Base-by-base conservation (phyloP, 1,140 invertebrate genomes). In the Panagrolaimus sp. region DNA sequence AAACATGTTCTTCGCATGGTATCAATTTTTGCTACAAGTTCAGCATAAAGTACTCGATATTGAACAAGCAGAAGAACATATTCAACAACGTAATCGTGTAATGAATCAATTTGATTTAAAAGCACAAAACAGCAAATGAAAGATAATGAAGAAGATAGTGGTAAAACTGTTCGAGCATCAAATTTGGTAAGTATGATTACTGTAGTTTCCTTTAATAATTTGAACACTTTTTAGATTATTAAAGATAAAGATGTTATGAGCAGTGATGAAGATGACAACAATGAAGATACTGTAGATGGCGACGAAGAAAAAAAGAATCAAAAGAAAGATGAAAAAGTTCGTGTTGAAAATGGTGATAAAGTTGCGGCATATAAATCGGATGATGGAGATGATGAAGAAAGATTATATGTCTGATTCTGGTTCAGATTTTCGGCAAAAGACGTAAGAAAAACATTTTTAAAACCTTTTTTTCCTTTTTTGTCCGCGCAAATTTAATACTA, bases 61-160 rank as follows among this genome's bases (percentile, higher is more conserved):
- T 31, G 80, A 82, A 53, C 77, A 83, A 43, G 80, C 81, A 9
- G 80, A 82, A 42, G 81, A 82, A 48, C 70, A 78, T 61, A 83
- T 82, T 46, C 70, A 69, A 13, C 70, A 73, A 14, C 69, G 80
- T 13, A 72, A 73, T 48, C 74, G 75, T 66, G 81, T 82, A 14
- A 76, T 82, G 66, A 82, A 82, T 69, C 81, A 83, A 43, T 82
- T 82, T 70, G 80, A 81, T 25, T 53, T 83, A 45, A 81, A 83
- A 71, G 78, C 81, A 9, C 72, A 81, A 46, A 78, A 57, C 67
- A 77, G 44, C 64, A 71, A 65, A 11, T 82, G 47, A 75, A 74
- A 47, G 73, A 72, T 13, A 57, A 71, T 11, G 80, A 81, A 23
- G 81, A 81, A 13, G 76, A 78, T 16, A 65, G 64, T 16, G 68